Percentiles rank a stretch among this genome's conserved stretches.
Conservation (phyloP, 2,113 vertebrate species). For the Oplegnathus fasciatus region DNA sequence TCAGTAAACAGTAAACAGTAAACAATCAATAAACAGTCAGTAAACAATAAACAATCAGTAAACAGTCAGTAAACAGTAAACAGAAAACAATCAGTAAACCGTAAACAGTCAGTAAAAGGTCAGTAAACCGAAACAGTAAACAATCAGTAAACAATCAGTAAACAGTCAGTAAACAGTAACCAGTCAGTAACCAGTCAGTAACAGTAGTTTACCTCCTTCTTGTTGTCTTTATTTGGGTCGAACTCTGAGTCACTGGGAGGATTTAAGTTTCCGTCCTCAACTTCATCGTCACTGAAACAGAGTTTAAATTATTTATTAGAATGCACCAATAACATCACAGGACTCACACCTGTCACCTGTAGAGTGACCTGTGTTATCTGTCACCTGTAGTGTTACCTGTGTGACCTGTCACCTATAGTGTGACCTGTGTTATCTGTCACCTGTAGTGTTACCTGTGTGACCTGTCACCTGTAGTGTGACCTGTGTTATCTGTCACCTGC, state of each 20-base stretch:
- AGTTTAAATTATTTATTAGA: constrained; percentile 53
- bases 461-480: too few species aligned
- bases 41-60: not conserved
- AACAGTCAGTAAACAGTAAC: not conserved
- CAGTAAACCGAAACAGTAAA: too few species aligned
- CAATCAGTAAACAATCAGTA: not conserved
- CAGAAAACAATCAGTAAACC: not conserved
- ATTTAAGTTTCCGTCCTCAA: constrained; percentile 87
- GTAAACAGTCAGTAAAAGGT: not conserved
- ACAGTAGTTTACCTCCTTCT: constrained; percentile 89
- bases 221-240: constrained; percentile 90
- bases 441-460: too few species aligned
- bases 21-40: not conserved
- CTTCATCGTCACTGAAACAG: constrained; percentile 92
- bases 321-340: constrained; percentile 2
- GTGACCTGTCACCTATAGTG: too few species aligned
- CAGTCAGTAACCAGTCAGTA: not conserved
- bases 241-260: constrained; percentile 87
- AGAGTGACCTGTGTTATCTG: too few species aligned
- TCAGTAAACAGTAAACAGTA: too few species aligned
- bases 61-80: too few species aligned
- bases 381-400: too few species aligned
- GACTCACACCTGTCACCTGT: too few species aligned
- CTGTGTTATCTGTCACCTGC: too few species aligned
- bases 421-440: too few species aligned